Base-by-base conservation (phyloP, 2,888 invertebrate genomes). In the Eledone cirrhosa region DNA sequence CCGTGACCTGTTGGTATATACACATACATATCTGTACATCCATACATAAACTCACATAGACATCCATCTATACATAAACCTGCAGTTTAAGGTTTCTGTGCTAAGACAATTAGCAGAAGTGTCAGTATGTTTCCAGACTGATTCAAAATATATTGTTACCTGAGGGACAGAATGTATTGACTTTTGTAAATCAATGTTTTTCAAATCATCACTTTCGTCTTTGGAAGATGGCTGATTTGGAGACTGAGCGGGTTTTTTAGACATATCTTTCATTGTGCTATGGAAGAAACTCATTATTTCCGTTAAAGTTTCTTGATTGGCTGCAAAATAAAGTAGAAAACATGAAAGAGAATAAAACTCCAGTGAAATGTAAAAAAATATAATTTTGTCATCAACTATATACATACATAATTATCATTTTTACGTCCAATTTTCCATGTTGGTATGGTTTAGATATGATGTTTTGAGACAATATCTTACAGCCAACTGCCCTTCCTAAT, bases 291-390 rank as follows among this genome's bases (percentile, higher is more conserved):
- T 95, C 83, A 97, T 93, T 80, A 98, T 91, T 90, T 98, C 98
- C 16, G 97, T 95, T 83, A 98, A 95, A 0, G 98, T 98, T 91
- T 97, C 97, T 90, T 97, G 97, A 91, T 98, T 98, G 0, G 97
- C 96, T 95, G 89, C 22, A 90, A 88, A 77, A 83, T 22, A 1
- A 72, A 72, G 41, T 22, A 31, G 41, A 5, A 41, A 7, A n/a
- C 31, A 31, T n/a, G 19, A 2, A 72, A 11, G 31, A 72, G 24
- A 31, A 65, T 19, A 29, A 3, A 11, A 59, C 31, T 24, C 11
- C 11, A 59, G n/a, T n/a, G 27, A 33, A 47, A 24, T 29, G 29
- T 3, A 63, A 75, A 76, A 75, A 74, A 11, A 53, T 80, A 65
- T 67, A 65, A 27, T 0, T 24, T 27, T 79, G n/a, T 19, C 19